Evolutionary conservation across 2,113 vertebrate species (phyloP).

Genomic region (Notarius quadriscutis): DNA sequence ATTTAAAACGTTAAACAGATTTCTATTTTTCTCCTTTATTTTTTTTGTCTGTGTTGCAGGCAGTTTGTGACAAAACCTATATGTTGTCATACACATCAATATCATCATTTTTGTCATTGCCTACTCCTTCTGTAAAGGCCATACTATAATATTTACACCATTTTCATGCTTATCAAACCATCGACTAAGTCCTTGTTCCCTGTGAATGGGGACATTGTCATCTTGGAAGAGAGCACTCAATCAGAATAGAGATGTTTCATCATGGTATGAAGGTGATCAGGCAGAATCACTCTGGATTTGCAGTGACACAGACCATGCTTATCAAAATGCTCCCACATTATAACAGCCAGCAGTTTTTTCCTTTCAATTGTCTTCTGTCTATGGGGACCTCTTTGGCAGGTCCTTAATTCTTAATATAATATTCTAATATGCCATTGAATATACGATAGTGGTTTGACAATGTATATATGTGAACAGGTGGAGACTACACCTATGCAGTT

Average conservation of each 20-base stretch:
- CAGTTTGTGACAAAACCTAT: neutral
- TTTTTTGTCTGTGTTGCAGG: neutral
- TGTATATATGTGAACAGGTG: slow-evolving; percentile 70
- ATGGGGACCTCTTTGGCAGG: too few relatives aligned
- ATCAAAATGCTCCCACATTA: neutral
- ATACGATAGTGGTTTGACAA: neutral
- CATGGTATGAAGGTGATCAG: neutral
- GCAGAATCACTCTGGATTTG: neutral
- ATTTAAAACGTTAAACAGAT: neutral
- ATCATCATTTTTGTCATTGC: neutral
- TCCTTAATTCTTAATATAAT: neutral
- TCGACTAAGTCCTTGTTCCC: neutral
- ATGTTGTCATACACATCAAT: neutral
- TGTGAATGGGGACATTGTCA: neutral
- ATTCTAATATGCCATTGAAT: neutral
- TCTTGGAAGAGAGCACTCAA: neutral
- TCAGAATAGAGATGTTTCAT: neutral
- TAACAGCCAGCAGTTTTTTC: neutral
- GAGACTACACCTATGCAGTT: slow-evolving; percentile 87
- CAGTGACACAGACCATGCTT: neutral
- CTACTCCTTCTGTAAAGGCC: neutral
- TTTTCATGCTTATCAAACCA: neutral
- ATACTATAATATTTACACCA: neutral
- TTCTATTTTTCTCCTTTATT: neutral
- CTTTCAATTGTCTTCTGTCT: neutral